Evolutionary conservation across 2,113 vertebrate species (phyloP).

Genomic region (Sylvilagus bachmani): DNA sequence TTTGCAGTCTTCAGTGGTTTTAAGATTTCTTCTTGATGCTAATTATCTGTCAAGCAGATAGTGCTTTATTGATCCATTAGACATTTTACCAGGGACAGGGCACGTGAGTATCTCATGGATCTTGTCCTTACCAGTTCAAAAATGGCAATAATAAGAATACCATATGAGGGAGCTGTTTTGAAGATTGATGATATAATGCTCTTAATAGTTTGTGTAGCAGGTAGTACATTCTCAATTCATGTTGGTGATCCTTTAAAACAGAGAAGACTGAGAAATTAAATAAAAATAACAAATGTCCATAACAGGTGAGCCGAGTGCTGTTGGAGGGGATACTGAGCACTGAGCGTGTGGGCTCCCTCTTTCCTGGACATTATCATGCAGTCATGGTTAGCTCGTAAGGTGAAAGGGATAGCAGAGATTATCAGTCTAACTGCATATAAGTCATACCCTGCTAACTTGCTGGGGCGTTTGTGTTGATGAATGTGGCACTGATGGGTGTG

Average conservation of each 20-base stretch:
- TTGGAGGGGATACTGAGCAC: neutral
- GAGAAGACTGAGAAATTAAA: neutral
- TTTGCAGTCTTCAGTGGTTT: neutral
- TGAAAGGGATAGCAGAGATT: neutral
- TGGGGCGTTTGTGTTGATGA: neutral
- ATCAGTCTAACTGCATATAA: neutral
- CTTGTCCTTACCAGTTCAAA: neutral
- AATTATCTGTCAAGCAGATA: neutral
- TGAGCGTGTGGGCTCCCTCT: neutral
- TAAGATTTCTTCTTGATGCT: neutral
- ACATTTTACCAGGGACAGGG: neutral
- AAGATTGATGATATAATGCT: neutral
- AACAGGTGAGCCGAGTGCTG: neutral
- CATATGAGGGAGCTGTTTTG: neutral
- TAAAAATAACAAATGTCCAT: neutral
- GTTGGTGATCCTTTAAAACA: conserved; percentile 23
- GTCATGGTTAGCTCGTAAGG: neutral
- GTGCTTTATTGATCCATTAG: neutral
- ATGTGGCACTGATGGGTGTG: neutral
- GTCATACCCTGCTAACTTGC: neutral
- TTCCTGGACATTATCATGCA: neutral
- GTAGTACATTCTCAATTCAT: neutral
- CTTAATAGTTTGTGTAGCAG: neutral
- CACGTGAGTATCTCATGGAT: neutral
- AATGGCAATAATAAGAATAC: neutral